Conservation (phyloP, 1,140 invertebrate species). For the Hyphantria cunea region DNA sequence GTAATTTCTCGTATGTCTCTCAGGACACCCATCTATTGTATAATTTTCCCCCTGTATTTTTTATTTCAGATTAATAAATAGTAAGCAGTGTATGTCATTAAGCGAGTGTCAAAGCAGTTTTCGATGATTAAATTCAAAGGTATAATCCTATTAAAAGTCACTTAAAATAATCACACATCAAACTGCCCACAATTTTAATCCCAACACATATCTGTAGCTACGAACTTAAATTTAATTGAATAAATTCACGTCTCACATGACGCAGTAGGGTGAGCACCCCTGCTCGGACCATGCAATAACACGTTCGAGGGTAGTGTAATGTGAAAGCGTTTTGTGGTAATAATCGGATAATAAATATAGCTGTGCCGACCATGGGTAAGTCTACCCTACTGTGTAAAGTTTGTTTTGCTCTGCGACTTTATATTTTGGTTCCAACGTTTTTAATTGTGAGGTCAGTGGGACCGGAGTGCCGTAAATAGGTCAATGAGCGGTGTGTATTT, state of each 20-base stretch:
- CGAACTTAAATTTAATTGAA: slow-evolving; percentile 25
- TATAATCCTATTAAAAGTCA: no score
- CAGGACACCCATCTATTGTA: no score
- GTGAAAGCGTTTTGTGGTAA: slow-evolving; percentile 54
- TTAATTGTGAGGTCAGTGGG: neutral
- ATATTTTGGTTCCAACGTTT: slow-evolving; percentile 16
- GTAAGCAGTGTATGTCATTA: no score
- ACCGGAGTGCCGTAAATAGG: no score
- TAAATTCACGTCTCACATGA: slow-evolving; percentile 26
- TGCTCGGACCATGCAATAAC: slow-evolving; percentile 31
- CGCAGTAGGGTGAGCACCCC: slow-evolving; percentile 21
- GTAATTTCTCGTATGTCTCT: no score
- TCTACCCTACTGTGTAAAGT: slow-evolving; percentile 26
- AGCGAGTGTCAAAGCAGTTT: no score
- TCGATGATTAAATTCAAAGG: no score
- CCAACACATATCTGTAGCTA: neutral
- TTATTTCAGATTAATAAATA: no score
- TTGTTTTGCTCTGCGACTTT: slow-evolving; percentile 18
- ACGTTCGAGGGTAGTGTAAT: slow-evolving; percentile 48
- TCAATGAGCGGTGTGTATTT: no score
- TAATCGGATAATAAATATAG: slow-evolving; percentile 59
- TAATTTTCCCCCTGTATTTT: no score
- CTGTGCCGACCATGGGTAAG: slow-evolving; percentile 19
- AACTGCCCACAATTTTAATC: no score
- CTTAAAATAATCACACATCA: no score